Percentiles rank a stretch among this genome's conserved stretches.
phyloP scores from a whole-genome alignment of 2,113 vertebrate species.

The Pygoscelis adeliae region DNA sequence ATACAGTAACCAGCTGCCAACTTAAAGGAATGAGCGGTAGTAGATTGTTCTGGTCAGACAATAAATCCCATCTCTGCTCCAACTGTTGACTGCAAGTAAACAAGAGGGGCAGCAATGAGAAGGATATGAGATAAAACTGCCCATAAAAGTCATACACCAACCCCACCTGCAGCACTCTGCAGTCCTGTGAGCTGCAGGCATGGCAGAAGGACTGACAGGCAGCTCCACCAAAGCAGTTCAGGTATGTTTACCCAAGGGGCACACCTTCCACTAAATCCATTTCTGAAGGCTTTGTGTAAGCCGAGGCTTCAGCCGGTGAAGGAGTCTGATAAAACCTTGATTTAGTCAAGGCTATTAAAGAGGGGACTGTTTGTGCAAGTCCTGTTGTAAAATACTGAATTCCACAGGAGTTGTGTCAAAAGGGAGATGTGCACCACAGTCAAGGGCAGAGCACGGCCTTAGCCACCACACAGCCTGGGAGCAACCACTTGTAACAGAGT shows the following conservation, averaged over 20 bases:
- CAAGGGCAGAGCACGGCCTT: neutral
- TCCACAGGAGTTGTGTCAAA: neutral
- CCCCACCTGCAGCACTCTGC: fast-evolving
- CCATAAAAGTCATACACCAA: neutral
- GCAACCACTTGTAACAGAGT: neutral
- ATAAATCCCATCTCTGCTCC: neutral
- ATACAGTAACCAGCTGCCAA: neutral
- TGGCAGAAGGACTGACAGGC: neutral
- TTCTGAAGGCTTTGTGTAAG: neutral
- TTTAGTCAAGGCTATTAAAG: neutral
- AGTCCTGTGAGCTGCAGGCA: neutral
- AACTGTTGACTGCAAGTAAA: neutral
- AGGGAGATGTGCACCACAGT: neutral
- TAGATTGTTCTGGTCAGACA: neutral
- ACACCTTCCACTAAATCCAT: neutral
- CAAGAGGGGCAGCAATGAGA: neutral
- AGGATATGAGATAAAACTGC: neutral
- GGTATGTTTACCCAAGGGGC: neutral
- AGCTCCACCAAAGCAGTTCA: neutral
- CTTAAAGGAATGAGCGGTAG: neutral
- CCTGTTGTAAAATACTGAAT: neutral
- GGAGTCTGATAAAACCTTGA: neutral
- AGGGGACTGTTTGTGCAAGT: neutral
- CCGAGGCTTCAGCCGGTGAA: neutral
- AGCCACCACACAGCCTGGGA: neutral